Conservation (phyloP, 2,113 vertebrate species). For the Podarcis cretensis region DNA sequence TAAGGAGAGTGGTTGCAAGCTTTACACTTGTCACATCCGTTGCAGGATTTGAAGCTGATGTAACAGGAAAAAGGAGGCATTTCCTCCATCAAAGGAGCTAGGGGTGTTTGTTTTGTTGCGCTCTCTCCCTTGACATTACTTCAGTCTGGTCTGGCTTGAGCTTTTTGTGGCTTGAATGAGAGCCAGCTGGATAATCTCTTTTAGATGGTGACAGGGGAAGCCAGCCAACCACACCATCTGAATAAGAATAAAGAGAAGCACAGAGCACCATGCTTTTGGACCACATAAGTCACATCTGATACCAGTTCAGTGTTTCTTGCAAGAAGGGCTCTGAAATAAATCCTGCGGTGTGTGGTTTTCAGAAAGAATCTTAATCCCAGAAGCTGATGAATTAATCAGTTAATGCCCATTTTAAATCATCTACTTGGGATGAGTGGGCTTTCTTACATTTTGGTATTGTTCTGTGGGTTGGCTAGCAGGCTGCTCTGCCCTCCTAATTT, state of each 20-base stretch:
- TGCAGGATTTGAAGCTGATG: not conserved
- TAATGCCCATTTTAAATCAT: not conserved
- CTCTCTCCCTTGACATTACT: not conserved
- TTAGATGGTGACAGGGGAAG: not conserved
- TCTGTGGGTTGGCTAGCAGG: not conserved
- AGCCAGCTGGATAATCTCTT: slow-evolving; percentile 9
- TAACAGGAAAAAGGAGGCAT: not conserved
- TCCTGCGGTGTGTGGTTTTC: not conserved
- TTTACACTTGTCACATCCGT: not conserved
- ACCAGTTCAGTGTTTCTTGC: not conserved
- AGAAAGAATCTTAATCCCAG: not conserved
- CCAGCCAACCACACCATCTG: not conserved
- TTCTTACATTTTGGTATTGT: not conserved
- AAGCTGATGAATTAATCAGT: not conserved
- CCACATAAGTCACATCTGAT: not conserved
- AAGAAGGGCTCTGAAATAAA: not conserved
- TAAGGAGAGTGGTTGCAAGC: too few relatives aligned
- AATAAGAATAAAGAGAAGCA: not conserved
- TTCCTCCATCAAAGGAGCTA: not conserved
- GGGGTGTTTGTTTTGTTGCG: not conserved
- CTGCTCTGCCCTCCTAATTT: not conserved
- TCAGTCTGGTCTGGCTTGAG: not conserved
- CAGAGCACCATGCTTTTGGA: not conserved
- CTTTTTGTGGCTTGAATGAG: slow-evolving; percentile 3
- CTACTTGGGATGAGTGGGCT: not conserved